Conservation (phyloP, 2,888 invertebrate species). For the Drosophila fungiperda region DNA sequence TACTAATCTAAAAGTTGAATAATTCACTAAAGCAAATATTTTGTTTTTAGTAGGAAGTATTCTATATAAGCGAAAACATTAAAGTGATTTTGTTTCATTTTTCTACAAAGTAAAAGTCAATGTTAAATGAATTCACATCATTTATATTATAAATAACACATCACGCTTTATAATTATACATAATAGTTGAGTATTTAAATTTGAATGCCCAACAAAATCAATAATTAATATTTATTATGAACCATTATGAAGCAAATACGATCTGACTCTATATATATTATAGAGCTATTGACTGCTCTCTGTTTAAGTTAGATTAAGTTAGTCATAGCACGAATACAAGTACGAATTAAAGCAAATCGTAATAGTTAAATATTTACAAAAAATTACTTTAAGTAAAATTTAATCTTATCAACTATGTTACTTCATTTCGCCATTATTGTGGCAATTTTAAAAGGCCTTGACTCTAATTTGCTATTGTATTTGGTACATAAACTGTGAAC, state of each 20-base stretch:
- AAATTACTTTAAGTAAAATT: neutral
- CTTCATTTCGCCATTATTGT: neutral
- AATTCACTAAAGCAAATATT: neutral
- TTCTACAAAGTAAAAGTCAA: neutral
- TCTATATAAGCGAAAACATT: neutral
- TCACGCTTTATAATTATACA: constrained; percentile 2
- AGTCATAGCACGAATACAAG: neutral
- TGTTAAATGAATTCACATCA: neutral
- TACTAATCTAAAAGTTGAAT: neutral
- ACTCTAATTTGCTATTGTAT: constrained; percentile 30
- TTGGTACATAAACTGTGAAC: constrained; percentile 12
- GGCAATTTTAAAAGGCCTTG: constrained; percentile 18
- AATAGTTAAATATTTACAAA: neutral
- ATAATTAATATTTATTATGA: neutral
- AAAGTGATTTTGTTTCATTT: neutral
- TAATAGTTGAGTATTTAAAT: neutral
- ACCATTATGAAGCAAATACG: neutral
- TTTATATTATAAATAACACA: neutral
- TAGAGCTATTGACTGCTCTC: neutral
- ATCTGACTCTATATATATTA: neutral
- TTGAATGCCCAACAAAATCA: neutral
- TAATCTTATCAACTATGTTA: neutral
- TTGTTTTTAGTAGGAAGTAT: neutral
- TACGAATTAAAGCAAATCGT: no score
- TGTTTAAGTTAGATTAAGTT: neutral